Evolutionary conservation across 2,797 vertebrate genomes (phyloP).

Genomic region (Tympanoctomys barrerae): DNA sequence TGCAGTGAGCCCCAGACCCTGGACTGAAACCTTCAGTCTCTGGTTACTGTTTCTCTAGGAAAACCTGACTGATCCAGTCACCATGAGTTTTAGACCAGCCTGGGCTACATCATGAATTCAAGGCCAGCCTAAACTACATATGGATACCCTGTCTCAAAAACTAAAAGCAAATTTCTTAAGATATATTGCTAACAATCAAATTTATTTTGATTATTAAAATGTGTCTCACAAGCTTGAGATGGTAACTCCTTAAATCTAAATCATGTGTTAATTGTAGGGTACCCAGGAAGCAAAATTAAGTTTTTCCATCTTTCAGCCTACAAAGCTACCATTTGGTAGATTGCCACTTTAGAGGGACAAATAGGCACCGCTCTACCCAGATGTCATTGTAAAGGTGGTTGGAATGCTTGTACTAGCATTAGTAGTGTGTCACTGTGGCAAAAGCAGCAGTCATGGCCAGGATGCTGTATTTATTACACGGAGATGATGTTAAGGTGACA

Average conservation of each 20-base stretch:
- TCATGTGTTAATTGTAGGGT: neutral
- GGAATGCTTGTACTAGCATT: neutral
- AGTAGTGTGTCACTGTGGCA: neutral
- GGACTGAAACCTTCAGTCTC: neutral
- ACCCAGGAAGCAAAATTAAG: constrained; percentile 18
- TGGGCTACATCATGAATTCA: neutral
- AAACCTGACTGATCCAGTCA: neutral
- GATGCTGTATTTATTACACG: constrained; percentile 26
- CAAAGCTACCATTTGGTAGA: neutral
- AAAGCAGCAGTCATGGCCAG: neutral
- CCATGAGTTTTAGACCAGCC: neutral
- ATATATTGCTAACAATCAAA: neutral
- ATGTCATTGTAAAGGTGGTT: constrained; percentile 33
- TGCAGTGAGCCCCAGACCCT: neutral
- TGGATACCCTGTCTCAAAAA: neutral
- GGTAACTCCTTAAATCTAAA: constrained; percentile 13
- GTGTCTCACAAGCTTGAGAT: neutral
- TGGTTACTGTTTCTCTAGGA: neutral
- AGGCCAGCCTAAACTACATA: neutral
- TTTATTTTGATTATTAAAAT: constrained; percentile 41
- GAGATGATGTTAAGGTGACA: no score
- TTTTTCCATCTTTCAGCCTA: constrained; percentile 36
- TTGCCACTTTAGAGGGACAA: constrained; percentile 22
- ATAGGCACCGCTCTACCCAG: neutral
- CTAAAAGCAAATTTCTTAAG: constrained; percentile 37